phyloP scores from a whole-genome alignment of 1,140 invertebrate species.

The Penaeus vannamei region DNA sequence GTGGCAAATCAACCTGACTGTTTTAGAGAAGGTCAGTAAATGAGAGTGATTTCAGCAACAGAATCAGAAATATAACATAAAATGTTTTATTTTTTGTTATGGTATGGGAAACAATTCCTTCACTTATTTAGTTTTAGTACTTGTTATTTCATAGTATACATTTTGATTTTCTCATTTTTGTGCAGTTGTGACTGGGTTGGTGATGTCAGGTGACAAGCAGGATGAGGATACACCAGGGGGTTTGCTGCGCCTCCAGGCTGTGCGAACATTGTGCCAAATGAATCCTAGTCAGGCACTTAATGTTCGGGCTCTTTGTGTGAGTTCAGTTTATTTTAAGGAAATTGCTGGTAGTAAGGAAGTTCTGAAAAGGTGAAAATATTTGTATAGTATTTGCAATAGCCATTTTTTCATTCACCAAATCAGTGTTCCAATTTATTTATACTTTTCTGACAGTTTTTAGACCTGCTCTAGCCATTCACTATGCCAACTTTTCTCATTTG shows the following conservation, averaged over 20 bases:
- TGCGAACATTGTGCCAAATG: constrained; percentile 89
- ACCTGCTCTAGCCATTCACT: not conserved
- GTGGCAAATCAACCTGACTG: constrained; percentile 94
- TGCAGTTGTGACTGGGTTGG: constrained; percentile 64
- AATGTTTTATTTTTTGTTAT: not conserved
- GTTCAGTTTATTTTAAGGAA: constrained; percentile 55
- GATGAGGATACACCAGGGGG: constrained; percentile 85
- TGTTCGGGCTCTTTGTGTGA: constrained; percentile 85
- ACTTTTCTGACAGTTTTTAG: not conserved
- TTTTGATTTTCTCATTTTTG: constrained; percentile 8
- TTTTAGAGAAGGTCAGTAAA: constrained; percentile 84
- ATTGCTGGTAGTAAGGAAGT: not conserved
- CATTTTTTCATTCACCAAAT: not conserved
- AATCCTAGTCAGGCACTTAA: constrained; percentile 88
- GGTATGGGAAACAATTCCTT: too few species aligned
- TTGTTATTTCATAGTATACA: not conserved
- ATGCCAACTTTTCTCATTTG: not conserved
- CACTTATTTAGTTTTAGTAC: too few species aligned
- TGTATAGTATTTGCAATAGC: too few species aligned
- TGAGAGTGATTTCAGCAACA: not conserved
- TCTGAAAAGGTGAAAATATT: not conserved
- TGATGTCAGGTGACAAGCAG: constrained; percentile 86
- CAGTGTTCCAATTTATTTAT: not conserved
- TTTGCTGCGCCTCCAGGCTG: constrained; percentile 80
- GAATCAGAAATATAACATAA: not conserved